Conservation (phyloP, 2,797 vertebrate species). For the Sebastes diaconus region DNA sequence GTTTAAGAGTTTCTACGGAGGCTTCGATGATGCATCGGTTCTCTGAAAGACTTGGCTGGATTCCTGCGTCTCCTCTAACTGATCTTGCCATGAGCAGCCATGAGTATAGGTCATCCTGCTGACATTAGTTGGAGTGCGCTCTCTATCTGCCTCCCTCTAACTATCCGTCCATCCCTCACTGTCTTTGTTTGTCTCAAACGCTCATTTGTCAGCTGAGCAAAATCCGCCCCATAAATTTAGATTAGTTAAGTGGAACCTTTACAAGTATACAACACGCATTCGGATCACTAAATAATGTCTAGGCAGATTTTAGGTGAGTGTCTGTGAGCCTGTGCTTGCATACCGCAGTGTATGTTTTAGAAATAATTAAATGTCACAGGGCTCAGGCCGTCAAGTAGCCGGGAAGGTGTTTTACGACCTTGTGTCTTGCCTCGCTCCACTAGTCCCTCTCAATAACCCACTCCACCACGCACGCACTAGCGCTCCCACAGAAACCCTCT, state of each 20-base stretch:
- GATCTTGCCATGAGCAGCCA: conserved; percentile 34
- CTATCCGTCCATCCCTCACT: neutral
- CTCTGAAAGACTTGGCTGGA: conserved; percentile 5
- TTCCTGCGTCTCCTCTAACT: conserved; percentile 11
- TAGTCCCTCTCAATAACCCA: conserved; percentile 59
- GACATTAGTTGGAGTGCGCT: neutral
- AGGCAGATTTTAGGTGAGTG: conserved; percentile 9
- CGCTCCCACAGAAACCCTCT: conserved; percentile 18
- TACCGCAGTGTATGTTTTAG: conserved; percentile 58
- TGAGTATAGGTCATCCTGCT: conserved; percentile 31
- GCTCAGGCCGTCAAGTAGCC: conserved; percentile 54
- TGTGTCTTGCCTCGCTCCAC: conserved; percentile 51
- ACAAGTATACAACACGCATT: conserved; percentile 14
- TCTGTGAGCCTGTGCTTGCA: conserved; percentile 24
- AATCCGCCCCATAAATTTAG: conserved; percentile 23
- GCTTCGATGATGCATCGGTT: neutral
- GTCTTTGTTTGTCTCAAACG: conserved; percentile 8
- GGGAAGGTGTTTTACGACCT: conserved; percentile 69
- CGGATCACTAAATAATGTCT: conserved; percentile 4
- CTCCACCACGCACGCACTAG: conserved; percentile 35
- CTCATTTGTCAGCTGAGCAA: neutral
- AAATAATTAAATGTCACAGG: conserved; percentile 79
- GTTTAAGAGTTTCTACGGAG: neutral
- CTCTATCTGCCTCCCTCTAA: neutral
- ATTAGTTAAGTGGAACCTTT: conserved; percentile 11